Evolutionary conservation across 2,797 vertebrate species (phyloP).

Genomic region (Petrocephalus sullivani): DNA sequence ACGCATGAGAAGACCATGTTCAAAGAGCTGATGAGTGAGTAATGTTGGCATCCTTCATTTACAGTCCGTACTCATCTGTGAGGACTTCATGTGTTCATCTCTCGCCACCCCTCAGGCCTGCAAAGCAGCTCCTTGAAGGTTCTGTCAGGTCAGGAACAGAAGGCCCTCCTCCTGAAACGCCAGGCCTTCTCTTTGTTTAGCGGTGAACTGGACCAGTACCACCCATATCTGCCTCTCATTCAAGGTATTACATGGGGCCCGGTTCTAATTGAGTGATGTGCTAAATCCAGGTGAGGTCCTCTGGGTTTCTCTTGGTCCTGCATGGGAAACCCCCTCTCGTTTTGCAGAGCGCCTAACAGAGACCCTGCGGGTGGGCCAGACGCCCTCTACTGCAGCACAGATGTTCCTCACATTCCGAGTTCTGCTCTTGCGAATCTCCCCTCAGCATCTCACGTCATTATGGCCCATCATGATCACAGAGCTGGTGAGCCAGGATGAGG

Average conservation of each 20-base stretch:
- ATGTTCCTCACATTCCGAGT: constrained; percentile 97
- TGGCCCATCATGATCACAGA: constrained; percentile 99
- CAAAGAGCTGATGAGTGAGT: constrained; percentile 98
- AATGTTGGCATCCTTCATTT: constrained; percentile 6
- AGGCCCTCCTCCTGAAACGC: constrained; percentile 89
- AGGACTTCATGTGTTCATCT: not conserved
- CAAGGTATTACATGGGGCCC: constrained; percentile 69
- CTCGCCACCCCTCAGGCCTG: constrained; percentile 66
- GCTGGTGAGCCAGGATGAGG: constrained; percentile 63
- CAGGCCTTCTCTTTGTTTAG: constrained; percentile 94
- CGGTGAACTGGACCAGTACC: constrained; percentile 91
- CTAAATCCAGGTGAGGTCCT: not conserved
- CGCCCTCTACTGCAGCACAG: constrained; percentile 75
- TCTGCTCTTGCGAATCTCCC: constrained; percentile 85
- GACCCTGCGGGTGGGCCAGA: constrained; percentile 81
- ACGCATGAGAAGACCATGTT: constrained; percentile 99
- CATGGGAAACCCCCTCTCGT: not conserved
- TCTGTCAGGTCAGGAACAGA: constrained; percentile 81
- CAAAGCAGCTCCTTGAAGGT: constrained; percentile 91
- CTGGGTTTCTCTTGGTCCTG: not conserved
- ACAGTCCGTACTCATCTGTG: not conserved
- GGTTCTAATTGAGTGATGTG: not conserved
- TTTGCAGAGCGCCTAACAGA: constrained; percentile 86
- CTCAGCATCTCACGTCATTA: constrained; percentile 87
- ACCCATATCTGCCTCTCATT: constrained; percentile 92